A percentile compares a stretch with the other conserved stretches of the same genome.
These are phyloP conservation scores for Leptinotarsa juncta DNA, from an alignment of 2,888 invertebrate species.

Conservation along the genomic window DNA sequence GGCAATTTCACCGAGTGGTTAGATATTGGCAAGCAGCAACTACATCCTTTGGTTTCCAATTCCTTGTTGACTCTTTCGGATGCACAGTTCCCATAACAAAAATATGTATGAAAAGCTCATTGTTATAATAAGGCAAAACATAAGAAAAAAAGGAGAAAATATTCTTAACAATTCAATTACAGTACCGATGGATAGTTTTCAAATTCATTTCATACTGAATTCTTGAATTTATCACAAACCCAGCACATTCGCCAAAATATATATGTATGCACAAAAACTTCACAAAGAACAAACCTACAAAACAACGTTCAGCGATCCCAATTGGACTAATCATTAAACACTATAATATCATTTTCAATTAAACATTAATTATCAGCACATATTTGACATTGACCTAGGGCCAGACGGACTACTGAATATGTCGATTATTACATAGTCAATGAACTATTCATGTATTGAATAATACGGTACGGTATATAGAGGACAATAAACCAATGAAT, in stretches of 20 bases:
- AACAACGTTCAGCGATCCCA: conserved; percentile 48
- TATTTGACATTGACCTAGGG: conserved; percentile 52
- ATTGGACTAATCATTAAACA: conserved; percentile 60
- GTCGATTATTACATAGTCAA: conserved; percentile 13
- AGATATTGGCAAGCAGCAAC: too few relatives aligned
- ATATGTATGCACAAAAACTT: conserved; percentile 1
- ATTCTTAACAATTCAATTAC: too few relatives aligned
- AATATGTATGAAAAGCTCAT: too few relatives aligned
- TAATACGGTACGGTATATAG: background rate
- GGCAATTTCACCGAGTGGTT: too few relatives aligned
- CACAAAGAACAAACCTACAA: conserved; percentile 44
- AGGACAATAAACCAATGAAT: background rate
- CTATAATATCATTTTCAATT: conserved; percentile 62
- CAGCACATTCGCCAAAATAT: background rate
- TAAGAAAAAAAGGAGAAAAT: too few relatives aligned
- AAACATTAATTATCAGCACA: conserved; percentile 59
- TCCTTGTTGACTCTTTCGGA: too few relatives aligned
- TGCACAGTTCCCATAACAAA: too few relatives aligned
- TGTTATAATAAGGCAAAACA: too few relatives aligned
- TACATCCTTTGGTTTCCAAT: too few relatives aligned
- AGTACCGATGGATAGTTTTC: too few relatives aligned
- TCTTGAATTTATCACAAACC: background rate
- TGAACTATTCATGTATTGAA: background rate
- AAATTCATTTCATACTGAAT: background rate
- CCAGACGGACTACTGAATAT: conserved; percentile 43